Evolutionary conservation across 2,797 vertebrate genomes (phyloP).

Genomic region (Acrossocheilus fasciatus): DNA sequence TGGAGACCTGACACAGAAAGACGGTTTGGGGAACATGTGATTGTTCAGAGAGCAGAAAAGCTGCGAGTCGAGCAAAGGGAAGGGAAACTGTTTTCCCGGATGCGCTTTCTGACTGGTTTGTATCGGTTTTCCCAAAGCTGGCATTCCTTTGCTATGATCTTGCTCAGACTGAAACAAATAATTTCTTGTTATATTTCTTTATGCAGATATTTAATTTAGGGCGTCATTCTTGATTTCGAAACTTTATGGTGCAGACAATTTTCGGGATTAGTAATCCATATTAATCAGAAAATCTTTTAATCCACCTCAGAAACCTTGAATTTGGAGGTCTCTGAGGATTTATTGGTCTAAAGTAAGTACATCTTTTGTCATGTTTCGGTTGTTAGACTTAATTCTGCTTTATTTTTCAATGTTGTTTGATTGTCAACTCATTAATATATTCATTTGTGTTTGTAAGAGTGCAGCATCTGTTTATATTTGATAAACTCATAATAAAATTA

Average conservation of each 20-base stretch:
- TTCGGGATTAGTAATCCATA: neutral
- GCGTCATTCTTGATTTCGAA: neutral
- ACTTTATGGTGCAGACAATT: neutral
- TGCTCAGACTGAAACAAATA: neutral
- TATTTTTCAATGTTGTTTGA: neutral
- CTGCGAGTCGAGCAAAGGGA: neutral
- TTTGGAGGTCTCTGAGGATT: neutral
- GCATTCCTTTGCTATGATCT: neutral
- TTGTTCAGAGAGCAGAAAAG: constrained; percentile 30
- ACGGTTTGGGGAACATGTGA: neutral
- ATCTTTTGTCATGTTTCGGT: neutral
- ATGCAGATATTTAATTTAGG: neutral
- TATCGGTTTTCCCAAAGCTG: constrained; percentile 30
- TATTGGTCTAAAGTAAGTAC: neutral
- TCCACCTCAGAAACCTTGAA: neutral
- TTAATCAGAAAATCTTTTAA: neutral
- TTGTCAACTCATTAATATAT: neutral
- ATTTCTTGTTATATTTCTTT: neutral
- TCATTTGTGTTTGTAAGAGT: neutral
- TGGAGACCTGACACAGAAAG: constrained; percentile 2
- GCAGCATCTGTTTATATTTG: no score
- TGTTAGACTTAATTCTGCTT: neutral
- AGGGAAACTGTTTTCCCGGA: constrained; percentile 21
- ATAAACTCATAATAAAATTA: no score
- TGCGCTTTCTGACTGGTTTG: constrained; percentile 42